Evolutionary conservation across 2,888 invertebrate species (phyloP).

Genomic region (Zygothrica quintamaculata): DNA sequence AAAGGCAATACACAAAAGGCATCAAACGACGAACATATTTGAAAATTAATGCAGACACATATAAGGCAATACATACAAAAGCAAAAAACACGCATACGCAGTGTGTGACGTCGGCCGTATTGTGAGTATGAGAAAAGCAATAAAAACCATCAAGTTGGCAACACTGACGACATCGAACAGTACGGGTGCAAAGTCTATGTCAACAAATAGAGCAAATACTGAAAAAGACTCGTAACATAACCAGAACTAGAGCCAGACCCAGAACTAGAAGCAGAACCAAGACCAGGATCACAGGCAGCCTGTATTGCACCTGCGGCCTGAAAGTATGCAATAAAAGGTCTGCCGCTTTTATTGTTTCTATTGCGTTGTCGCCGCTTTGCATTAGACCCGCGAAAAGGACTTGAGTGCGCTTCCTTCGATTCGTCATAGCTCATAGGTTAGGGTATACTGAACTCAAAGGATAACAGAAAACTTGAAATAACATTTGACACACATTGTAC

Average conservation of each 20-base stretch:
- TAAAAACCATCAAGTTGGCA: slow-evolving; percentile 62
- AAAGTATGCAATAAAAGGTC: slow-evolving; percentile 66
- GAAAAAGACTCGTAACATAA: slow-evolving; percentile 4
- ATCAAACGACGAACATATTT: slow-evolving; percentile 47
- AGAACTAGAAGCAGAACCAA: background rate
- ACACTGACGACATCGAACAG: slow-evolving; percentile 50
- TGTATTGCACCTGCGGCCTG: slow-evolving; percentile 54
- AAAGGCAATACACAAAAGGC: slow-evolving; percentile 44
- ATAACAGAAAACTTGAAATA: background rate
- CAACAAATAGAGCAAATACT: slow-evolving; percentile 61
- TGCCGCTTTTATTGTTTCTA: slow-evolving; percentile 31
- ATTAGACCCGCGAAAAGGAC: slow-evolving; percentile 45
- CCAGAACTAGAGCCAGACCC: background rate
- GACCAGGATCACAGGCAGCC: background rate
- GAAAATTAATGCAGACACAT: slow-evolving; percentile 59
- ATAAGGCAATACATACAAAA: slow-evolving; percentile 17
- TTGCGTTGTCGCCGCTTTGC: slow-evolving; percentile 57
- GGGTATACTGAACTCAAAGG: background rate
- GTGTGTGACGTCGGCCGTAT: slow-evolving; percentile 32
- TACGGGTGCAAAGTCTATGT: slow-evolving; percentile 46
- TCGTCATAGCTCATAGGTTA: background rate
- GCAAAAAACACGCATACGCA: slow-evolving; percentile 54
- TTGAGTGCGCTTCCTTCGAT: slow-evolving; percentile 43
- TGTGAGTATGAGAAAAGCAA: slow-evolving; percentile 50
- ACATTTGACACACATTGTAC: no score